Percentiles rank a stretch among this genome's conserved stretches.
phyloP scores from a whole-genome alignment of 2,888 invertebrate species.

The Caenorhabditis imperialis region DNA sequence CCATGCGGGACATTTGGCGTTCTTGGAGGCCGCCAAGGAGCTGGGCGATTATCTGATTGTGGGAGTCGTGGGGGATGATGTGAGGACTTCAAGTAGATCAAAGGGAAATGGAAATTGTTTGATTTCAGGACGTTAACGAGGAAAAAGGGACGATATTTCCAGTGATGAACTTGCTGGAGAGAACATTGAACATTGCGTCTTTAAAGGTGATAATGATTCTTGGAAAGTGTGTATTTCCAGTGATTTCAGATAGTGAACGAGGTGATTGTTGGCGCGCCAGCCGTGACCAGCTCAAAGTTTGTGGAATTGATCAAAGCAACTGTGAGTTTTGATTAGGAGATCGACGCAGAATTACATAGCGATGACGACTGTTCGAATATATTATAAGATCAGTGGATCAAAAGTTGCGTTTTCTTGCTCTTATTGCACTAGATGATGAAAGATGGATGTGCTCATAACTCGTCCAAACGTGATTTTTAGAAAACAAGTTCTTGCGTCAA shows the following conservation, averaged over 20 bases:
- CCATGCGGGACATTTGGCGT: conserved; percentile 97
- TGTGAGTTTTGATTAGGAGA: conserved; percentile 31
- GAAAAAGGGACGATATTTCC: conserved; percentile 89
- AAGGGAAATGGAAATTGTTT: background rate
- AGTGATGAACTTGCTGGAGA: conserved; percentile 98
- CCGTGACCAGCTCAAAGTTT: conserved; percentile 89
- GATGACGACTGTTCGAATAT: too few species aligned
- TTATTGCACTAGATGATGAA: too few species aligned
- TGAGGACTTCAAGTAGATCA: conserved; percentile 3
- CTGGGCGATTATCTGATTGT: conserved; percentile 93
- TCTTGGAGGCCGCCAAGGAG: conserved; percentile 89
- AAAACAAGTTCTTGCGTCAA: too few species aligned
- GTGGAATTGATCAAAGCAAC: conserved; percentile 89
- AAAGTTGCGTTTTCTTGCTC: too few species aligned
- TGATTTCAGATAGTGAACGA: conserved; percentile 90
- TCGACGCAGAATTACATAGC: background rate
- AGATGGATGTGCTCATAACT: too few species aligned
- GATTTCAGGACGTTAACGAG: conserved; percentile 70
- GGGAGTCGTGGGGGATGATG: conserved; percentile 82
- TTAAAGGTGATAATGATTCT: conserved; percentile 81
- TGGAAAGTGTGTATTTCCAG: background rate
- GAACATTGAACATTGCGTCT: conserved; percentile 94
- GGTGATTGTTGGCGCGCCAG: conserved; percentile 98
- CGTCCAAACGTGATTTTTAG: too few species aligned
- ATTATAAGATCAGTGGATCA: too few species aligned